Base-by-base conservation (phyloP, 2,113 vertebrate species). In the Marmota monax region DNA sequence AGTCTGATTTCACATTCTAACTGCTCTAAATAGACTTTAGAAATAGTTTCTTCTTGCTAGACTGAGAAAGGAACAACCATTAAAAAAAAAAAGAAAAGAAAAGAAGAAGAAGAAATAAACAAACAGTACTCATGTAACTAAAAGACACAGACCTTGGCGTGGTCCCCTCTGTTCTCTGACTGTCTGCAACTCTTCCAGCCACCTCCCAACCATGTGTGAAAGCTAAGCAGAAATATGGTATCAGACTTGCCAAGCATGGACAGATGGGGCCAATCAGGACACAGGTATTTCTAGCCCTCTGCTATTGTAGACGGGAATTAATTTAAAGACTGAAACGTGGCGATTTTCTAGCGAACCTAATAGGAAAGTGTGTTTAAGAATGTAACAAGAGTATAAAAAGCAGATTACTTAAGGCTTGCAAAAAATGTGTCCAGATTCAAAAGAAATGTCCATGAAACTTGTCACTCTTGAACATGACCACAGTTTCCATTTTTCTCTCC, bases 1-100 rank as follows among this genome's bases (percentile, higher is more conserved):
- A 97, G 95, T 97, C 96, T 88, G 87, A 98, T 95, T 97, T 96
- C 96, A 97, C 92, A 95, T 98, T 95, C 90, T 94, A 94, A 87
- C 58, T 37, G 56, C 78, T 85, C 82, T 74, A 93, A 93, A 97
- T 94, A 97, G 95, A 87, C 67, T 72, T 90, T 48, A 84, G 87
- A 95, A 90, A 96, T 51, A 90, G 34, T 86, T 90, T 76, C 69
- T 96, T 92, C 76, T 73, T 90, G 72, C 34, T 84, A 29, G 23
- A 86, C 37, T 70, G 53, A 79, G 82, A 67, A 91, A 94, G 86
- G 70, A 69, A 84, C 32, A 11, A 91, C 65, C 45, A 78, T 2
- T 27, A 78, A 90, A 23, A 88, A 96, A 39, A 63, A 92, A 32
- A 88, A 88, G 13, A 87, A 96, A 29, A 63, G 2, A 7, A 91